Base-by-base conservation (phyloP, 2,113 vertebrate species). In the Ciconia maguari region DNA sequence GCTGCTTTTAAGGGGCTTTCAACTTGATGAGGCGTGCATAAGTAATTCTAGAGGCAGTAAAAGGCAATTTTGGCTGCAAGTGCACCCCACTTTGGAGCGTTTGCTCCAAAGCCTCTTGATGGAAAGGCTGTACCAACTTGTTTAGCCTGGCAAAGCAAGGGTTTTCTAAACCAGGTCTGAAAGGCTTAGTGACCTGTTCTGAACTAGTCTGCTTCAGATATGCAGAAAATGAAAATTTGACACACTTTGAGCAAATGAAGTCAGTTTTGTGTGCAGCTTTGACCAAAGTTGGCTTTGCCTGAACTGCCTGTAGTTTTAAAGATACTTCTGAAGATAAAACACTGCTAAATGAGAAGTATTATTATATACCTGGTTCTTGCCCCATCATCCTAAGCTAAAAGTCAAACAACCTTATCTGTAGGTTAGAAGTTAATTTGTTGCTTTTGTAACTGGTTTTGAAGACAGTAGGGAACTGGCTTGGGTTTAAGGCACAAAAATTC, bases 11-110 rank as follows among this genome's bases (percentile, higher is more conserved):
- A 42, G n/a, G 69, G 25, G 24, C 25, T 89, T 71, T 46, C 36
- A 44, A 10, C 70, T 75, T 41, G 0, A 10, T 19, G n/a, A 69
- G 29, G 7, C 0, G 0, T 13, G 24, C 57, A 7, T 32, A 25
- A 52, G 1, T 58, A 21, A 7, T 66, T 21, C 78, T 58, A 29
- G 64, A 89, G 30, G 0, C 36, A 17, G 20, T 2, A 4, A 32
- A 77, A 79, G 1, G 3, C 9, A 0, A 4, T 74, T 54, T 7
- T 20, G 11, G 11, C 71, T 55, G 8, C 19, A 71, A 60, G 46
- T 18, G 1, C 15, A 22, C 30, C 1, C 66, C 11, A 1, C 36
- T 65, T 1, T 22, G 32, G 21, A 60, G 6, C 10, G 3, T 77
- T 60, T 44, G 1, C 24, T 54, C 57, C 79, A 5, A 26, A 60